A percentile compares a stretch with the other conserved stretches of the same genome.
Evolutionary conservation across 2,888 invertebrate species (phyloP).

Genomic region (Aphidoletes aphidimyza): DNA sequence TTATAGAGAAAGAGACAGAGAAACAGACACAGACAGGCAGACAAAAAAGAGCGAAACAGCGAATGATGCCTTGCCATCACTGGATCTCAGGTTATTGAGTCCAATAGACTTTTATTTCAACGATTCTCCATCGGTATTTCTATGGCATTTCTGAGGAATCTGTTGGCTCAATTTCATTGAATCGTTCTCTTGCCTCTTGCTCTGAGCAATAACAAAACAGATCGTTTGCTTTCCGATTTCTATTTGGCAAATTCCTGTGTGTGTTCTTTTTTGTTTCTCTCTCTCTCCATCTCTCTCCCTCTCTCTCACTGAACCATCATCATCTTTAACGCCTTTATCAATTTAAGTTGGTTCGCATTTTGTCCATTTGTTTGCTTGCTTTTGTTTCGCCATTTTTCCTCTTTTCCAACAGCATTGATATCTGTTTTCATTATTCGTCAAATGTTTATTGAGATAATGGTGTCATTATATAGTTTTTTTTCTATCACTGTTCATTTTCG

Average conservation of each 20-base stretch:
- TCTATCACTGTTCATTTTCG: neutral
- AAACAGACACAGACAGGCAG: neutral
- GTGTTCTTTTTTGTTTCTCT: neutral
- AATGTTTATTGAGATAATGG: conserved; percentile 36
- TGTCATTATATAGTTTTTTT: conserved; percentile 7
- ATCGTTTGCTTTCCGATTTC: conserved; percentile 8
- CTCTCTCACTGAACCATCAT: neutral
- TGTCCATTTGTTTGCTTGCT: neutral
- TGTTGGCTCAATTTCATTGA: too few relatives aligned
- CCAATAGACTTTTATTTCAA: conserved; percentile 31
- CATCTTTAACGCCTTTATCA: conserved; percentile 34
- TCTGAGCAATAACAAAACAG: neutral
- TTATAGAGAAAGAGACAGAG: neutral
- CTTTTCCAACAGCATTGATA: conserved; percentile 9
- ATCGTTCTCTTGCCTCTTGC: neutral
- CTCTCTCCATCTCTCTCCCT: neutral
- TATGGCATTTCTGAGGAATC: neutral
- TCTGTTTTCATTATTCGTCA: conserved; percentile 44
- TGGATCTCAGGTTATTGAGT: conserved; percentile 16
- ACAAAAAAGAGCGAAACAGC: neutral
- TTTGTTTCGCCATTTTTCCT: neutral
- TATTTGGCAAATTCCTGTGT: too few relatives aligned
- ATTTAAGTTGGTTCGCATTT: neutral
- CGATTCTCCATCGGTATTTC: neutral
- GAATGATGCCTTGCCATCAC: neutral